A percentile compares a stretch with the other conserved stretches of the same genome.
phyloP scores from a whole-genome alignment of 2,888 invertebrate species.

The Rhingia campestris region DNA sequence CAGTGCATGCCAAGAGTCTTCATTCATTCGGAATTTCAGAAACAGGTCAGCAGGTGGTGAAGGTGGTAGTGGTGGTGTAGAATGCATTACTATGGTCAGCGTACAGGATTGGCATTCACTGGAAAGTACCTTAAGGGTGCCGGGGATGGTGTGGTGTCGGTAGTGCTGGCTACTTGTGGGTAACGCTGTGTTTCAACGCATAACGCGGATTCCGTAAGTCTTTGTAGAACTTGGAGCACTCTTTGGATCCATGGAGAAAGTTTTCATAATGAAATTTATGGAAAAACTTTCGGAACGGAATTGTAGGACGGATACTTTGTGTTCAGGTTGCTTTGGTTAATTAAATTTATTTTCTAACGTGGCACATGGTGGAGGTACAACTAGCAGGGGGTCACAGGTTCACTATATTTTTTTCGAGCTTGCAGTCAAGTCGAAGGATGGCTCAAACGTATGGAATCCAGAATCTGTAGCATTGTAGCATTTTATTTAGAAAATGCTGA shows the following conservation, averaged over 20 bases:
- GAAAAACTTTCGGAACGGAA: constrained; percentile 53
- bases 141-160: not conserved
- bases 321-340: constrained; percentile 44
- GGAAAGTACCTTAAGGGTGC: constrained; percentile 43
- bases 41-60: constrained; percentile 32
- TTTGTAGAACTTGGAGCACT: constrained; percentile 2
- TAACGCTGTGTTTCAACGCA: constrained; percentile 23
- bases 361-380: no score
- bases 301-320: constrained; percentile 31
- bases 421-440: no score
- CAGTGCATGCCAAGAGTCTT: constrained; percentile 32
- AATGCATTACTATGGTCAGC: constrained; percentile 45
- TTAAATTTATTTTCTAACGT: constrained; percentile 39
- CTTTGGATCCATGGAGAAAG: constrained; percentile 44
- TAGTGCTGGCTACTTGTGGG: constrained; percentile 26
- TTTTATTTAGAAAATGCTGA: no score
- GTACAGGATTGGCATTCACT: constrained; percentile 55
- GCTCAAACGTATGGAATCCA: no score
- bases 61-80: no score
- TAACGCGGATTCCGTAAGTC: constrained; percentile 1
- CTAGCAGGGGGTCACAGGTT: no score
- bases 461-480: no score
- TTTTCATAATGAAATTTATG: constrained; percentile 68
- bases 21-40: constrained; percentile 42
- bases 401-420: no score